A percentile compares a stretch with the other conserved stretches of the same genome.
These are phyloP conservation scores for Bicyclus anynana DNA, from an alignment of 1,140 invertebrate genomes.

Conservation along the genomic window DNA sequence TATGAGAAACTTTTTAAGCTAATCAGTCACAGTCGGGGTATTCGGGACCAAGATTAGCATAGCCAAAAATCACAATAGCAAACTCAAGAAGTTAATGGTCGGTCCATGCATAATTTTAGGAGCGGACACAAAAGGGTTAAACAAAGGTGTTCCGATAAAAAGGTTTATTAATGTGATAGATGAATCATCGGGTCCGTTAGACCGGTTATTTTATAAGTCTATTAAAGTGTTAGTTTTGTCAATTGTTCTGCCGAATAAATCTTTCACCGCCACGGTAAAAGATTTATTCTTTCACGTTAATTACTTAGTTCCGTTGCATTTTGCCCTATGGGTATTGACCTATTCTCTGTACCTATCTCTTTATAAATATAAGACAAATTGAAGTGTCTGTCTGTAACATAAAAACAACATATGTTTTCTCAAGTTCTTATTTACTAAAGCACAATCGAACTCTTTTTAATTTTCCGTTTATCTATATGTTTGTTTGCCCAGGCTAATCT, in stretches of 20 bases:
- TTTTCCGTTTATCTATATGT: too few relatives aligned
- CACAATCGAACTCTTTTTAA: too few relatives aligned
- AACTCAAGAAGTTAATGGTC: constrained; percentile 30
- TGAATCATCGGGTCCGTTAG: constrained; percentile 57
- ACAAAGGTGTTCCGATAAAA: constrained; percentile 58
- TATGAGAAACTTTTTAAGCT: constrained; percentile 47
- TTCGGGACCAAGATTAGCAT: constrained; percentile 53
- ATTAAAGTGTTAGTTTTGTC: constrained; percentile 42
- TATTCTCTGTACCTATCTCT: not conserved
- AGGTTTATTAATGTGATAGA: constrained; percentile 64
- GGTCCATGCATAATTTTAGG: constrained; percentile 55
- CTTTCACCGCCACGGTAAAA: constrained; percentile 15
- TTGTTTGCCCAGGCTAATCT: too few relatives aligned
- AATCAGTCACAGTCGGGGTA: constrained; percentile 62
- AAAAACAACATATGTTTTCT: too few relatives aligned
- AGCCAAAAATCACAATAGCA: constrained; percentile 29
- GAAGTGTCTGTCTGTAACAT: too few relatives aligned
- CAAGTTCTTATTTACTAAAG: too few relatives aligned
- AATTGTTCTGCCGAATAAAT: constrained; percentile 17
- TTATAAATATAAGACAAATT: too few relatives aligned
- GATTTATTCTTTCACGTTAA: constrained; percentile 53
- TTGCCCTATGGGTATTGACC: too few relatives aligned
- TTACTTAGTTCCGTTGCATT: constrained; percentile 19
- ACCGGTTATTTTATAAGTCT: constrained; percentile 48
- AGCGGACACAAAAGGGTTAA: constrained; percentile 56